phyloP scores from a whole-genome alignment of 2,797 vertebrate species.

The Mus caroli region DNA sequence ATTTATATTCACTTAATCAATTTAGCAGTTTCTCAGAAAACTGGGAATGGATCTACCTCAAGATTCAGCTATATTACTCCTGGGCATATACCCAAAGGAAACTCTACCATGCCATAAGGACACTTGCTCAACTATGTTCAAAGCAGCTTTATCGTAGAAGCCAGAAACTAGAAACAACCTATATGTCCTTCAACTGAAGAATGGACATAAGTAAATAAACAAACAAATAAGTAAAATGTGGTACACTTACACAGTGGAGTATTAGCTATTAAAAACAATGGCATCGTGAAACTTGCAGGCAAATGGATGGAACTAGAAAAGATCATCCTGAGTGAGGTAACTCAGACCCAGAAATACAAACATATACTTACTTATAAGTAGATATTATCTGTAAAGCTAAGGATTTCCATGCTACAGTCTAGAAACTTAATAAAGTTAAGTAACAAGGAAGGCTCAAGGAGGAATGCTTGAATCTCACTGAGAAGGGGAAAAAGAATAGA shows the following conservation, averaged over 20 bases:
- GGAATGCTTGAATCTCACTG: not conserved
- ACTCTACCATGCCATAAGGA: not conserved
- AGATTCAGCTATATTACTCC: not conserved
- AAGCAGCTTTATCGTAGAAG: not conserved
- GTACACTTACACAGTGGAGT: not conserved
- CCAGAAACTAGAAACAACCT: not conserved
- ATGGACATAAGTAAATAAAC: too few species aligned
- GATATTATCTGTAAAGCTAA: not conserved
- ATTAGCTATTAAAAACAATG: not conserved
- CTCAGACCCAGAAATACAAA: not conserved
- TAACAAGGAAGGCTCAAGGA: not conserved
- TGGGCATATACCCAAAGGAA: not conserved
- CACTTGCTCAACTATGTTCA: not conserved
- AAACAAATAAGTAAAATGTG: not conserved
- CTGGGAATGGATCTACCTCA: not conserved
- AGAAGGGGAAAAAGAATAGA: not conserved
- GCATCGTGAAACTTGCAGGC: not conserved
- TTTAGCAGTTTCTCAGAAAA: not conserved
- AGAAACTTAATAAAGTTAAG: not conserved
- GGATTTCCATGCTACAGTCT: not conserved
- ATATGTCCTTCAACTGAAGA: not conserved
- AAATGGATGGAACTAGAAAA: not conserved
- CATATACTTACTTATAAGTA: not conserved
- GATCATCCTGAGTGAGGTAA: not conserved
- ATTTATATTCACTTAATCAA: not conserved